These are phyloP conservation scores for Ormyrus labotus DNA, from an alignment of 2,888 invertebrate species.

Conservation along the genomic window DNA sequence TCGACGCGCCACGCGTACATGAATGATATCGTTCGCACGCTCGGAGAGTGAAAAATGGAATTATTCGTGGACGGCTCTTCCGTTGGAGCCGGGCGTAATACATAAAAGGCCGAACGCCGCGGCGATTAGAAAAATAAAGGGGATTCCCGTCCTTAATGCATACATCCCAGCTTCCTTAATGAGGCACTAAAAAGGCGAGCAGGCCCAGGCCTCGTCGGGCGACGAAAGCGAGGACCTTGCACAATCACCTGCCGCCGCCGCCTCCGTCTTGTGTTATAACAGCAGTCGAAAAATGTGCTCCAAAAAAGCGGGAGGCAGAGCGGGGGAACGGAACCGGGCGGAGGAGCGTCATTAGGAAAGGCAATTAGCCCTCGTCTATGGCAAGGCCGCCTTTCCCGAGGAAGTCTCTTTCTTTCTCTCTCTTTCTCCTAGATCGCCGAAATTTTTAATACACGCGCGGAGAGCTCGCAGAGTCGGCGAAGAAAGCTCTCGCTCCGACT, in stretches of 20 bases:
- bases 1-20: too few relatives aligned
- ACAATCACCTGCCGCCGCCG: constrained; percentile 33
- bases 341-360: constrained; percentile 2
- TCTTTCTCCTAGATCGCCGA: background rate
- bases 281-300: constrained; percentile 25
- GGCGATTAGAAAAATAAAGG: constrained; percentile 24
- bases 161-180: constrained; percentile 16
- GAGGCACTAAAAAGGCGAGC: constrained; percentile 28
- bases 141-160: background rate
- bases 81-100: too few relatives aligned
- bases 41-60: too few relatives aligned
- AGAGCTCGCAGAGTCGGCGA: background rate
- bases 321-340: background rate
- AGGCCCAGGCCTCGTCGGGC: constrained; percentile 26
- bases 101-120: too few relatives aligned
- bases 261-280: background rate
- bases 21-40: too few relatives aligned
- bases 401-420: background rate
- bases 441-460: background rate
- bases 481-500: background rate
- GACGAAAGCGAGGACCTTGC: constrained; percentile 22
- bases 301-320: constrained; percentile 1
- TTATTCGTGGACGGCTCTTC: too few relatives aligned
- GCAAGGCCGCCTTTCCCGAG: background rate
- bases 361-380: constrained; percentile 1